Conservation (phyloP, 2,113 vertebrate genomes). For the Alces alces region DNA sequence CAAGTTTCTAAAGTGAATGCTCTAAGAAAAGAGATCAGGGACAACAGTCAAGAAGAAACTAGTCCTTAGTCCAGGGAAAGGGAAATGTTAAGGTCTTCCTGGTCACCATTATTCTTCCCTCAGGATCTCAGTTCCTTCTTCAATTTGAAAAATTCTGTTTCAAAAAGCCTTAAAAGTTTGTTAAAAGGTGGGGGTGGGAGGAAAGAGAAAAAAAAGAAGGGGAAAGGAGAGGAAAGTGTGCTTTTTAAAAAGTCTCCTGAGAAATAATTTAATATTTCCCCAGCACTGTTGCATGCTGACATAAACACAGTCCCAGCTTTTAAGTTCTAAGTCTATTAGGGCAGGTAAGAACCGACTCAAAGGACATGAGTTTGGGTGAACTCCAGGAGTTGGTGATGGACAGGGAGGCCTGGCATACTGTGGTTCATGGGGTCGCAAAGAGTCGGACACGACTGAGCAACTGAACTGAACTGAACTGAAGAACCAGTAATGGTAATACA, state of each 20-base stretch:
- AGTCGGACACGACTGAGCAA: not conserved
- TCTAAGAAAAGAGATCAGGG: not conserved
- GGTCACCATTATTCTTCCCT: not conserved
- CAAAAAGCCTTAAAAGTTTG: not conserved
- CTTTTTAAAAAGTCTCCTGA: not conserved
- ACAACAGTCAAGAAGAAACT: not conserved
- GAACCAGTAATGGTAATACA: not conserved
- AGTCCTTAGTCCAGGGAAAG: not conserved
- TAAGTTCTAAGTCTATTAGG: not conserved
- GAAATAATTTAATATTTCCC: not conserved
- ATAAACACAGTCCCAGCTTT: not conserved
- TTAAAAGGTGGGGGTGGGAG: not conserved
- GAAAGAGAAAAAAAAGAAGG: not conserved
- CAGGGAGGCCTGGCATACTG: not conserved
- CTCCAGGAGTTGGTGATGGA: not conserved
- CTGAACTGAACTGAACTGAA: not conserved
- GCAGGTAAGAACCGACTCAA: not conserved
- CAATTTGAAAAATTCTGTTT: not conserved
- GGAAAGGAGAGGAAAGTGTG: not conserved
- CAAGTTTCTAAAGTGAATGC: not conserved
- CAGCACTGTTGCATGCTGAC: not conserved
- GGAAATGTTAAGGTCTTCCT: not conserved
- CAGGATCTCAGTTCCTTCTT: not conserved
- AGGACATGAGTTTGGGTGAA: not conserved
- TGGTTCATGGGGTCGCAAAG: rapidly evolving